phyloP scores from a whole-genome alignment of 1,140 invertebrate species.

The Drosophila repleta region DNA sequence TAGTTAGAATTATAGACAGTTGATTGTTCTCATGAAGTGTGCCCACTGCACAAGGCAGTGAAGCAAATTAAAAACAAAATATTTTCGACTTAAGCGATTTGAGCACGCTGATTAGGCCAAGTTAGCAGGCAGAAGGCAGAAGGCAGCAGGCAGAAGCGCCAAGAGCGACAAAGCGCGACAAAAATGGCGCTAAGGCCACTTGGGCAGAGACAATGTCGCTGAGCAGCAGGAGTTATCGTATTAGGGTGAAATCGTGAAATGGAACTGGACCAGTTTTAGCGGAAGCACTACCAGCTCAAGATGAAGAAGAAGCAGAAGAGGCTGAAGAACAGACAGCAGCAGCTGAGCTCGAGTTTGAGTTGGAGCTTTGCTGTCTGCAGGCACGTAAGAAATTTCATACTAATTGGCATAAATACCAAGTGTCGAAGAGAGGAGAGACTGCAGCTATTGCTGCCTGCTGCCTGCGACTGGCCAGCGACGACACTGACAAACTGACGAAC shows the following conservation, averaged over 20 bases:
- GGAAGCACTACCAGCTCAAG: constrained; percentile 64
- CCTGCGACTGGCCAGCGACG: constrained; percentile 31
- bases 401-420: constrained; percentile 84
- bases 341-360: constrained; percentile 19
- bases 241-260: constrained; percentile 82
- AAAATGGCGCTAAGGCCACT: constrained; percentile 75
- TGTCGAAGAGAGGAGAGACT: constrained; percentile 65
- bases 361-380: constrained; percentile 66
- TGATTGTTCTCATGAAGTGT: background rate
- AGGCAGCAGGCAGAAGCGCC: constrained; percentile 41
- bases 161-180: constrained; percentile 64
- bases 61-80: constrained; percentile 54
- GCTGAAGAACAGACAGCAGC: background rate
- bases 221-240: constrained; percentile 55
- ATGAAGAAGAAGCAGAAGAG: constrained; percentile 7
- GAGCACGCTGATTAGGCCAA: constrained; percentile 59
- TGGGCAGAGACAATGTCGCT: constrained; percentile 49
- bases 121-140: no score
- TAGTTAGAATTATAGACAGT: no score
- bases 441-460: constrained; percentile 45
- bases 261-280: constrained; percentile 83
- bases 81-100: constrained; percentile 51
- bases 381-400: constrained; percentile 84
- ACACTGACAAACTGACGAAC: constrained; percentile 60
- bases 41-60: background rate